These are phyloP conservation scores for Melanchra persicariae DNA, from an alignment of 2,888 invertebrate genomes.

Conservation along the genomic window DNA sequence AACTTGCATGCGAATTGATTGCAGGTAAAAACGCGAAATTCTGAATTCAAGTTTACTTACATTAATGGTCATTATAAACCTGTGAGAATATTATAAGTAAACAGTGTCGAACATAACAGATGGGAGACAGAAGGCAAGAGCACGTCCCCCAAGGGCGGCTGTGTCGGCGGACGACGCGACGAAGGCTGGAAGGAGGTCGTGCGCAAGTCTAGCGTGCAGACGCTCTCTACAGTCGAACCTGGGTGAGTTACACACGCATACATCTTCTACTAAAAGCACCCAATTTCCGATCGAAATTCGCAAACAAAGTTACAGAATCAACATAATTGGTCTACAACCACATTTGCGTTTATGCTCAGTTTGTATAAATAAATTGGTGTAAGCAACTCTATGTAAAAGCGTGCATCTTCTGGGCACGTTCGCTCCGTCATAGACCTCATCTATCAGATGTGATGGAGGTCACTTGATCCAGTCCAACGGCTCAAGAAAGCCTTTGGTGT, in stretches of 20 bases:
- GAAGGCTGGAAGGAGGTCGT: slow-evolving; percentile 99
- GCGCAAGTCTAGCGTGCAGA: slow-evolving; percentile 94
- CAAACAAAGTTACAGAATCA: too few species aligned
- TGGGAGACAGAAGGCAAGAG: slow-evolving; percentile 88
- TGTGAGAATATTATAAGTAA: slow-evolving; percentile 19
- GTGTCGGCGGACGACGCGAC: slow-evolving; percentile 92
- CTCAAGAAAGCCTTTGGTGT: background rate
- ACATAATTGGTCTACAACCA: too few species aligned
- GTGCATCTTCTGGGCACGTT: too few species aligned
- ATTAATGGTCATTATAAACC: background rate
- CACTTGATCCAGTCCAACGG: background rate
- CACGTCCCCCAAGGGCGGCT: slow-evolving; percentile 93
- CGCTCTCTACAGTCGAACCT: slow-evolving; percentile 87
- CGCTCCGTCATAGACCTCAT: too few species aligned
- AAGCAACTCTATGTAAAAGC: background rate
- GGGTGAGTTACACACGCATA: slow-evolving; percentile 74
- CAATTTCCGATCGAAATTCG: too few species aligned
- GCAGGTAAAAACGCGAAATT: background rate
- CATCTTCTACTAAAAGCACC: too few species aligned
- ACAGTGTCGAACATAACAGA: slow-evolving; percentile 68
- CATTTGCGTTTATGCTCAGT: too few species aligned
- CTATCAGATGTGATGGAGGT: too few species aligned
- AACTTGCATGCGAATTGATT: background rate
- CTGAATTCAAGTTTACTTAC: slow-evolving; percentile 13
- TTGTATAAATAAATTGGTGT: background rate